A percentile compares a stretch with the other conserved stretches of the same genome.
phyloP scores from a whole-genome alignment of 2,888 invertebrate genomes.

The Rotaria sp. region DNA sequence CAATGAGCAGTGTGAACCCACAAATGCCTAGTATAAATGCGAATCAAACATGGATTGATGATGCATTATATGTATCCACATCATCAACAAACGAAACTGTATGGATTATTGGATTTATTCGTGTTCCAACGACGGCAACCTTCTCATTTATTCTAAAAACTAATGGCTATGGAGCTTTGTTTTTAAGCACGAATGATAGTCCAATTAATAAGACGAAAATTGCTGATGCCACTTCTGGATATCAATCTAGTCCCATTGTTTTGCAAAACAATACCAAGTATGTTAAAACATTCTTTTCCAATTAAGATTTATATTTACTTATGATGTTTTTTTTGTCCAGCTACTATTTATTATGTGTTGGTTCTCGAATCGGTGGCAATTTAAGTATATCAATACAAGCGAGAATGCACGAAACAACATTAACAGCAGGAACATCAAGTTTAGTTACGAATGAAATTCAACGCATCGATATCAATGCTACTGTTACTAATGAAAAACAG shows the following conservation, averaged over 20 bases:
- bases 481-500: background rate
- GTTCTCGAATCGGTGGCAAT: background rate
- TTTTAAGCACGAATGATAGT: slow-evolving; percentile 42
- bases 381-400: slow-evolving; percentile 6
- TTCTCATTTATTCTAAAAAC: slow-evolving; percentile 35
- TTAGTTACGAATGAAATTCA: slow-evolving; percentile 36
- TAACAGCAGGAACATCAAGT: slow-evolving; percentile 16
- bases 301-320: background rate
- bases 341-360: slow-evolving; percentile 30
- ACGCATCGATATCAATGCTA: slow-evolving; percentile 31
- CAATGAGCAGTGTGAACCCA: background rate
- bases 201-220: slow-evolving; percentile 42
- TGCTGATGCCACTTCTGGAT: background rate
- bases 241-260: background rate
- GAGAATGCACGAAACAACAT: slow-evolving; percentile 26
- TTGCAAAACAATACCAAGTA: slow-evolving; percentile 20
- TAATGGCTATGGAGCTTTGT: slow-evolving; percentile 45
- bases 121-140: background rate
- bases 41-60: background rate
- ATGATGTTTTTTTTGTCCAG: background rate
- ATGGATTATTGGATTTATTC: slow-evolving; percentile 35
- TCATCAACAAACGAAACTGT: background rate
- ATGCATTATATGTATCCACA: background rate
- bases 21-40: background rate
- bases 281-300: too few relatives aligned